Evolutionary conservation across 2,113 vertebrate genomes (phyloP), one percentile per base, ranked within the genome.

Genomic region (Terrapene triunguis): DNA sequence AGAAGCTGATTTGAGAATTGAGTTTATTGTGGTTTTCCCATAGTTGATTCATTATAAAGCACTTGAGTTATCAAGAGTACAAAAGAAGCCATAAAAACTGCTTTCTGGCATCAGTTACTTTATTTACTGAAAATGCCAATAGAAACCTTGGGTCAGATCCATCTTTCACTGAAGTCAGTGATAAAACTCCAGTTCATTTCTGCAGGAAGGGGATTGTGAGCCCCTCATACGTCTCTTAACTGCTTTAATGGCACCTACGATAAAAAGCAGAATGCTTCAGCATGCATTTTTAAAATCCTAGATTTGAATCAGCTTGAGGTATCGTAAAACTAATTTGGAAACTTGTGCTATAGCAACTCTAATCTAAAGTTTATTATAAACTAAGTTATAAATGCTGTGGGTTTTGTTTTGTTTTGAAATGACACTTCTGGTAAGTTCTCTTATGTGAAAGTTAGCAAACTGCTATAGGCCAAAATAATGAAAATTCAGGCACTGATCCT

Each of bases 41-140:
- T 42, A 85, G 53, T 47, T 47, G 87, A 80, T 44, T 72, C 38
- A 54, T 92, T 91, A 74, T 89, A 90, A 96, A 87, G 47, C 79
- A 8, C 55, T 94, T 84, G 80, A 35, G 59, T 19, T 82, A 83
- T 11, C 14, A 1, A 17, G 8, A 85, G 44, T 82, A 44, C 5
- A 59, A 29, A 84, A 88, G 87, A 47, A 76, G 87, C 62, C 8
- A 11, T 80, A 84, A 90, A 91, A 51, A 47, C 29, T 89, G 47
- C 29, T 91, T 5, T 80, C 80, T 95, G 82, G 93, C 80, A 62
- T 13, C 29, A 14, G 42, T 44, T 78, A 51, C 62, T 53, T 91
- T 93, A 84, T 55, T 87, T 94, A 62, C 21, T 6, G 38, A 74
- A 42, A 85, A 51, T 24, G 1, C 42, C 38, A 6, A 54, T 59